These are phyloP conservation scores for Campoplex capitator DNA, from an alignment of 2,888 invertebrate species.

Conservation along the genomic window DNA sequence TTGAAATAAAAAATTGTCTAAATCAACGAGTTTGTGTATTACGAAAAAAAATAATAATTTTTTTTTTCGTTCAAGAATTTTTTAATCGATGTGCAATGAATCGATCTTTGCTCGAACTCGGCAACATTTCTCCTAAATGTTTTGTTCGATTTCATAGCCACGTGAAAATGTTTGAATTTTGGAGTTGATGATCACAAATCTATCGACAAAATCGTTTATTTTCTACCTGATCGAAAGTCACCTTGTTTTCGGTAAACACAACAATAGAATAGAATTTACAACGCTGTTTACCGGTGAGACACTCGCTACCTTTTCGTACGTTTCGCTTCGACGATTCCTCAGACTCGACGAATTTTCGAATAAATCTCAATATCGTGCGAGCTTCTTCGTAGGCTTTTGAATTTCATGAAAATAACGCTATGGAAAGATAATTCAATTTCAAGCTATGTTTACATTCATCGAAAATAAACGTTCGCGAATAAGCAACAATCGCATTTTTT, in stretches of 20 bases:
- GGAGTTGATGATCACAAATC: not conserved
- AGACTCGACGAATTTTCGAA: not conserved
- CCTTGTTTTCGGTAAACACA: slow-evolving; percentile 44
- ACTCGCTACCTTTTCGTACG: slow-evolving; percentile 5
- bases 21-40: not conserved
- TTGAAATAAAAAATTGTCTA: not conserved
- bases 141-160: not conserved
- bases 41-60: not conserved
- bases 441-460: not conserved
- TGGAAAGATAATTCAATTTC: not conserved
- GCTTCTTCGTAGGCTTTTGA: not conserved
- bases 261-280: slow-evolving; percentile 50
- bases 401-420: slow-evolving; percentile 2
- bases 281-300: slow-evolving; percentile 43
- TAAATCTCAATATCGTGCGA: not conserved
- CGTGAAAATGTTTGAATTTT: not conserved
- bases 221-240: slow-evolving; percentile 43
- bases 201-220: slow-evolving; percentile 8
- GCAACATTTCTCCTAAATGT: not conserved
- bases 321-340: slow-evolving; percentile 30
- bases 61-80: too few species aligned
- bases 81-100: not conserved
- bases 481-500: too few species aligned
- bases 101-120: not conserved
- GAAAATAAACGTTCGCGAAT: not conserved